phyloP scores from a whole-genome alignment of 2,113 vertebrate genomes.

The Benitochromis conjunctus region DNA sequence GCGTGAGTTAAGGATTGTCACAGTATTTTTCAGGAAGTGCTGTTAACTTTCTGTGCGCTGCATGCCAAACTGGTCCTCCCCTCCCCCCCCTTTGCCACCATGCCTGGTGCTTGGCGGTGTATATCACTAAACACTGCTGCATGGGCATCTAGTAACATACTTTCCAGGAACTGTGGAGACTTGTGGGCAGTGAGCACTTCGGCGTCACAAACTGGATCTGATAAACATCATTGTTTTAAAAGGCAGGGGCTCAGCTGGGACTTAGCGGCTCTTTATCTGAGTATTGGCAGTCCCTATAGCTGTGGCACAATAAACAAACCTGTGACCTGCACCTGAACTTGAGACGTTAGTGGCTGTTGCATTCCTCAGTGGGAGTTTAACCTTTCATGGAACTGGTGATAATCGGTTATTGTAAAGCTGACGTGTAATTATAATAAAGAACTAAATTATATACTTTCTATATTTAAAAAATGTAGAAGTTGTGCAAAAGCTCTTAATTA shows the following conservation, averaged over 20 bases:
- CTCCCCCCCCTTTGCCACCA: not conserved
- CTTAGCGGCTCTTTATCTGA: not conserved
- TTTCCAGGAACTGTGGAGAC: not conserved
- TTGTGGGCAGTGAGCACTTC: not conserved
- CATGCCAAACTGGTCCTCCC: not conserved
- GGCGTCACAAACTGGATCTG: not conserved
- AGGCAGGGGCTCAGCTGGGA: not conserved
- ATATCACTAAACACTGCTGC: not conserved
- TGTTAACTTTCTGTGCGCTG: not conserved
- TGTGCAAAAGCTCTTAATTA: not conserved
- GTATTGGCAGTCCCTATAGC: not conserved
- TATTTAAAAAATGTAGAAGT: not conserved
- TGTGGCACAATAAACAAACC: not conserved
- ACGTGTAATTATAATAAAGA: not conserved
- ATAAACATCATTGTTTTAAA: slow-evolving; percentile 21
- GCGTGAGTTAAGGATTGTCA: not conserved
- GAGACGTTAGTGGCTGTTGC: not conserved
- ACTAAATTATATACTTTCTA: not conserved
- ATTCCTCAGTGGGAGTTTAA: not conserved
- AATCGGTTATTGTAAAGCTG: not conserved
- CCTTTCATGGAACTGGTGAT: not conserved
- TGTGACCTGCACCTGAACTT: slow-evolving; percentile 3
- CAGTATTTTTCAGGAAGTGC: not conserved
- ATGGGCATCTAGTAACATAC: not conserved
- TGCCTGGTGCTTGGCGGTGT: not conserved